Conservation (phyloP, 2,113 vertebrate genomes). For the Gavialis gangeticus region DNA sequence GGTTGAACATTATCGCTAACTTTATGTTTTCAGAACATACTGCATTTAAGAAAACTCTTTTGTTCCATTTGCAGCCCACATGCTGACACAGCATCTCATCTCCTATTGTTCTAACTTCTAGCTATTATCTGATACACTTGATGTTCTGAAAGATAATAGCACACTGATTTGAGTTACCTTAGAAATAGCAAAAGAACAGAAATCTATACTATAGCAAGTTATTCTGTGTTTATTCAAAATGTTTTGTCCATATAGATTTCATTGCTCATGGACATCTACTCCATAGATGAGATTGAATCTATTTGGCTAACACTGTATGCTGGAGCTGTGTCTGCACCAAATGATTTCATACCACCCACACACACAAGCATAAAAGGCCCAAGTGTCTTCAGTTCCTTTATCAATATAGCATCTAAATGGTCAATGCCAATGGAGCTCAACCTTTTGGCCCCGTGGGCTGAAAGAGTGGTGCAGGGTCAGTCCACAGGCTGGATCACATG, state of each 20-base stretch:
- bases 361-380: conserved; percentile 45
- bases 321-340: conserved; percentile 31
- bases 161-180: conserved; percentile 37
- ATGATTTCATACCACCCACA: conserved; percentile 72
- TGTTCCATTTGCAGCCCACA: conserved; percentile 53
- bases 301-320: conserved; percentile 24
- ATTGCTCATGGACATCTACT: too few relatives aligned
- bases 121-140: conserved; percentile 45
- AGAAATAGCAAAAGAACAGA: conserved; percentile 42
- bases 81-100: conserved; percentile 47
- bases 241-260: too few relatives aligned
- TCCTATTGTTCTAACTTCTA: conserved; percentile 48
- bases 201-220: not conserved
- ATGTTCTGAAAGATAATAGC: conserved; percentile 34
- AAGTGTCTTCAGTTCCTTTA: conserved; percentile 65
- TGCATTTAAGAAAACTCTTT: conserved; percentile 54
- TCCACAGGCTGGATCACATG: too few relatives aligned
- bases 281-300: conserved; percentile 34
- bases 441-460: too few relatives aligned
- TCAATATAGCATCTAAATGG: conserved; percentile 37
- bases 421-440: too few relatives aligned
- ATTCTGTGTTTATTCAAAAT: not conserved
- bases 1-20: conserved; percentile 41
- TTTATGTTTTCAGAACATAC: conserved; percentile 18
- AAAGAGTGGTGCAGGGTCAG: too few relatives aligned